Base-by-base conservation (phyloP, 2,797 vertebrate species). In the Danio aesculapii region DNA sequence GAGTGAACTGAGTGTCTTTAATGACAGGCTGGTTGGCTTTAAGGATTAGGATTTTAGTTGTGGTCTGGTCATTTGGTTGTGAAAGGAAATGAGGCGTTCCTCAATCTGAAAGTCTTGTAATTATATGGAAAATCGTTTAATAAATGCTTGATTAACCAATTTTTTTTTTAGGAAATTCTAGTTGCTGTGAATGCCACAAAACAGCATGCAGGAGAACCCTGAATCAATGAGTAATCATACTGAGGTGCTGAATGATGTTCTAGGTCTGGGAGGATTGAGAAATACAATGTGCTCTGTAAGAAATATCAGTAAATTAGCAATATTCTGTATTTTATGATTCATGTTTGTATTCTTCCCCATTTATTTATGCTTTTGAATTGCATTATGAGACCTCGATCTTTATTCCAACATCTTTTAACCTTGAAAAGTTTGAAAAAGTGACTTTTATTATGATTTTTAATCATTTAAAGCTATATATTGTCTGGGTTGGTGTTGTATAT, bases 41-140 rank as follows among this genome's bases (percentile, higher is more conserved):
- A 44, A 46, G 39, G 11, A 17, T 43, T 57, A 21, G 41, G 39
- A 43, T 71, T 41, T 71, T 43, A 71, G 30, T 11, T 12, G 49
- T n/a, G 19, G 49, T n/a, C 16, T 44, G 69, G 41, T 57, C 69
- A 71, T 57, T 47, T 57, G 53, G 17, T 57, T 72, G 55, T 72
- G 7, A 44, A 46, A 58, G 69, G 41, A 72, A 8, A 44, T 1
- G n/a, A 19, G 39, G 52, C 16, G 43, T 71, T 44, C 52, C 50
- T 55, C 39, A 44, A 73, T 46, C 12, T 47, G 52, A 58, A 58
- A 64, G 41, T 58, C 57, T 73, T 59, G 14, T 8, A 59, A 74
- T 59, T 73, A 73, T n/a, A 59, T 59, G 14, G 55, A n/a, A 46
- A 73, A n/a, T 7, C 6, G 13, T 62, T 41, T 64, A 64, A 17